Base-by-base conservation (phyloP, 2,888 invertebrate species). In the Creontiades dilutus region DNA sequence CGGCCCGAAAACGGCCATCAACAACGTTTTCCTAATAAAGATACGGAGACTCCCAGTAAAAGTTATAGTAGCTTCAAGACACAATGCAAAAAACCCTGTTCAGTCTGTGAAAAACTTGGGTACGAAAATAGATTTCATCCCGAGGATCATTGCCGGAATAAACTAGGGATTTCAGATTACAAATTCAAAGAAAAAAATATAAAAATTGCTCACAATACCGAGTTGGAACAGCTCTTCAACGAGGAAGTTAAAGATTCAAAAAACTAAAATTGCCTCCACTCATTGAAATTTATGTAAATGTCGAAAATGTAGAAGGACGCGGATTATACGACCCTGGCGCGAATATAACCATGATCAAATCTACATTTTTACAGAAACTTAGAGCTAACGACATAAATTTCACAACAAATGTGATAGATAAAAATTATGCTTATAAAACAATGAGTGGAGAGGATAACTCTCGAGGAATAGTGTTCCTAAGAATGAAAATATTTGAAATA, bases 401-500 rank as follows among this genome's bases (percentile, higher is more conserved):
- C 14, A 28, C 80, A 46, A 80, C 80, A 80, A 80, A 80, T 80
- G 46, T 80, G 37, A 80, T 80, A n/a, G n/a, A n/a, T n/a, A n/a
- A n/a, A n/a, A n/a, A n/a, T n/a, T n/a, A n/a, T n/a, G n/a, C n/a
- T n/a, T n/a, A n/a, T n/a, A n/a, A n/a, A n/a, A n/a, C n/a, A n/a
- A n/a, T n/a, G n/a, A n/a, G n/a, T n/a, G n/a, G n/a, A n/a, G n/a
- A n/a, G n/a, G n/a, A n/a, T n/a, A n/a, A n/a, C n/a, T n/a, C n/a
- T n/a, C n/a, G n/a, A n/a, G n/a, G n/a, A n/a, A 78, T 78, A 78
- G 78, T 78, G 16, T 78, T 78, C n/a, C 81, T 81, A 46, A 81
- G 47, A 81, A 81, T 81, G 81, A 81, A 81, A 81, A 81, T 81
- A n/a, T 81, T 81, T 81, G 81, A 81, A 46, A 81, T 81, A 16